These are phyloP conservation scores for Euphonia xanthogaster DNA, from an alignment of 2,797 vertebrate genomes.

Conservation along the genomic window DNA sequence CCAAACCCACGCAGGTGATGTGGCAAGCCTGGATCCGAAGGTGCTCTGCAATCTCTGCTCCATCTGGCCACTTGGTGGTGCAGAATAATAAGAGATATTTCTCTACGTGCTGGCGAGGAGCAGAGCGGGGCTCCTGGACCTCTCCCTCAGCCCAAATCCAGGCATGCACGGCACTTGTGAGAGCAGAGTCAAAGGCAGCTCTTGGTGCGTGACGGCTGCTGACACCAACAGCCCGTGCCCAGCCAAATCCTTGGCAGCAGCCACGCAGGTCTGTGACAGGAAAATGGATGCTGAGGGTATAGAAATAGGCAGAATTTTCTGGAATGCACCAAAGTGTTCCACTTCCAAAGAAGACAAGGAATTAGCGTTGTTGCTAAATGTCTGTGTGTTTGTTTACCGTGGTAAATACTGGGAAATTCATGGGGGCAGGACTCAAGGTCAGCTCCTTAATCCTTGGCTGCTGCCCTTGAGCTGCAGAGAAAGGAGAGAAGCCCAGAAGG, in stretches of 20 bases:
- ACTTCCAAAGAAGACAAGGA: neutral
- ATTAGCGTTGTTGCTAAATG: neutral
- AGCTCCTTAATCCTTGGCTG: neutral
- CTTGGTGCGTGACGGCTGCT: neutral
- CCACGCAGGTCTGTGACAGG: neutral
- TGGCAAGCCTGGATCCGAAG: neutral
- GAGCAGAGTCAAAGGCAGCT: neutral
- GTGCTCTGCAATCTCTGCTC: slow-evolving; percentile 58
- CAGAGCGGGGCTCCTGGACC: neutral
- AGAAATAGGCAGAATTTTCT: neutral
- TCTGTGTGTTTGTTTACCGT: neutral
- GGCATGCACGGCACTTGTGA: neutral
- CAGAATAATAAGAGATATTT: slow-evolving; percentile 77
- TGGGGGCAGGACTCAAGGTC: neutral
- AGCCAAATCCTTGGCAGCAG: neutral
- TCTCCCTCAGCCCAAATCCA: neutral
- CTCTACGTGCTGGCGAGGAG: neutral
- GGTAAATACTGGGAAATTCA: neutral
- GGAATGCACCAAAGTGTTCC: neutral
- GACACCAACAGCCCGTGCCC: neutral
- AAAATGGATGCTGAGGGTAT: neutral
- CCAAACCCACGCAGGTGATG: neutral
- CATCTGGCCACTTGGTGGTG: slow-evolving; percentile 78
- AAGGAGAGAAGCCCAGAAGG: neutral
- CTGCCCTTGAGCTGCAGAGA: neutral